A percentile compares a stretch with the other conserved stretches of the same genome.
These are phyloP conservation scores for Austrolebias charrua DNA, from an alignment of 2,797 vertebrate genomes.

Conservation along the genomic window DNA sequence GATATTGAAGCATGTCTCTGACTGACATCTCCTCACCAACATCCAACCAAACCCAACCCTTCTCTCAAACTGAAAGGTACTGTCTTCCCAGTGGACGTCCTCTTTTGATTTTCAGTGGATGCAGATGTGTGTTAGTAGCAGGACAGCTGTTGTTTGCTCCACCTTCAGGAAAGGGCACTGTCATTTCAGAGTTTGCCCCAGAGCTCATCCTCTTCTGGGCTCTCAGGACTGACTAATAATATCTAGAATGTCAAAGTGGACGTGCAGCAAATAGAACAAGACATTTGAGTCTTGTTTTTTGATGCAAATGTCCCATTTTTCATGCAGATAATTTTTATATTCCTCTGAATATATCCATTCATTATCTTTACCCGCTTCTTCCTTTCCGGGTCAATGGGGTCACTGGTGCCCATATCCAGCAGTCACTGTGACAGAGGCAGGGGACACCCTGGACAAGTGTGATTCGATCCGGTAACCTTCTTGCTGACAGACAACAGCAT, in stretches of 20 bases:
- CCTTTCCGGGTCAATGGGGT: too few species aligned
- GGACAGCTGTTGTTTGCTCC: slow-evolving; percentile 53
- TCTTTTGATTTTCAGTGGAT: slow-evolving; percentile 26
- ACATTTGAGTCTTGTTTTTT: background rate
- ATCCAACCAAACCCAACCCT: background rate
- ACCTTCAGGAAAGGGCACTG: slow-evolving; percentile 56
- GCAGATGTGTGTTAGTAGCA: slow-evolving; percentile 51
- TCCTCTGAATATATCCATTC: too few species aligned
- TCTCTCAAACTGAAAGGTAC: slow-evolving; percentile 38
- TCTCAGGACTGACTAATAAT: slow-evolving; percentile 55
- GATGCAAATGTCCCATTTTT: too few species aligned
- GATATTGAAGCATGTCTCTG: slow-evolving; percentile 63
- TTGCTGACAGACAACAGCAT: too few species aligned
- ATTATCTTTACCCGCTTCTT: too few species aligned
- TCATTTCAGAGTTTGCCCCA: slow-evolving; percentile 64
- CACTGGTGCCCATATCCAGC: too few species aligned
- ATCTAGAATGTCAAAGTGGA: slow-evolving; percentile 49
- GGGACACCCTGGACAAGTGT: too few species aligned
- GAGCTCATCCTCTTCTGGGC: slow-evolving; percentile 60
- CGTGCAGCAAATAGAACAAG: slow-evolving; percentile 25
- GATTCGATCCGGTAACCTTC: too few species aligned
- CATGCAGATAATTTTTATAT: too few species aligned
- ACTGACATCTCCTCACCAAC: background rate
- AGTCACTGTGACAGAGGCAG: too few species aligned
- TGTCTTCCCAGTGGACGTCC: slow-evolving; percentile 37